A percentile compares a stretch with the other conserved stretches of the same genome.
phyloP scores from a whole-genome alignment of 2,888 invertebrate genomes.

The Antheraea assamensis region DNA sequence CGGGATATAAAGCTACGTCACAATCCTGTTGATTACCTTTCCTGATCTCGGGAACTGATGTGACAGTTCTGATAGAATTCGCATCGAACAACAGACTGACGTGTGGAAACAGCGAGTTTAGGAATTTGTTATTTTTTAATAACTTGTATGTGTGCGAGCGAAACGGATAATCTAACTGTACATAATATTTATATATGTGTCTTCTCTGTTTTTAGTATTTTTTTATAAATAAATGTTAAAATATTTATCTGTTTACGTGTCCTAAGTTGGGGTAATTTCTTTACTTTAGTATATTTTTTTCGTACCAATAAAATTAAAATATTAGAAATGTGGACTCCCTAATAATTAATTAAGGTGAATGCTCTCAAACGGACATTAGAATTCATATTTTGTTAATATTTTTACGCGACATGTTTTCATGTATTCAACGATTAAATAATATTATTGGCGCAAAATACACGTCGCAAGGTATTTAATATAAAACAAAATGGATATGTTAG shows the following conservation, averaged over 20 bases:
- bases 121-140: not conserved
- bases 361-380: not conserved
- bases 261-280: not conserved
- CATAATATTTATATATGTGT: conserved; percentile 16
- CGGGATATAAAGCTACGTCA: too few species aligned
- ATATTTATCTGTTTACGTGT: conserved; percentile 2
- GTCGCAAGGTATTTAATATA: not conserved
- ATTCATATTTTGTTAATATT: not conserved
- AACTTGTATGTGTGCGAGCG: conserved; percentile 7
- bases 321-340: not conserved
- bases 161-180: conserved; percentile 8
- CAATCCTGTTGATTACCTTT: not conserved
- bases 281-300: not conserved
- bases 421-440: not conserved
- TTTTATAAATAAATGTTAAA: conserved; percentile 8
- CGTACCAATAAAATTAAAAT: not conserved
- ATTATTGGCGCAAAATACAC: not conserved
- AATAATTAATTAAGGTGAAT: not conserved
- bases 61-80: not conserved
- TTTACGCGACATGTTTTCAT: not conserved
- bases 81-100: not conserved
- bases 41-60: not conserved
- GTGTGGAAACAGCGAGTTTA: not conserved
- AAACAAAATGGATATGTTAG: not conserved
- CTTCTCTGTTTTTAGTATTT: conserved; percentile 8